phyloP scores from a whole-genome alignment of 2,888 invertebrate genomes.

The Lepas anatifera region DNA sequence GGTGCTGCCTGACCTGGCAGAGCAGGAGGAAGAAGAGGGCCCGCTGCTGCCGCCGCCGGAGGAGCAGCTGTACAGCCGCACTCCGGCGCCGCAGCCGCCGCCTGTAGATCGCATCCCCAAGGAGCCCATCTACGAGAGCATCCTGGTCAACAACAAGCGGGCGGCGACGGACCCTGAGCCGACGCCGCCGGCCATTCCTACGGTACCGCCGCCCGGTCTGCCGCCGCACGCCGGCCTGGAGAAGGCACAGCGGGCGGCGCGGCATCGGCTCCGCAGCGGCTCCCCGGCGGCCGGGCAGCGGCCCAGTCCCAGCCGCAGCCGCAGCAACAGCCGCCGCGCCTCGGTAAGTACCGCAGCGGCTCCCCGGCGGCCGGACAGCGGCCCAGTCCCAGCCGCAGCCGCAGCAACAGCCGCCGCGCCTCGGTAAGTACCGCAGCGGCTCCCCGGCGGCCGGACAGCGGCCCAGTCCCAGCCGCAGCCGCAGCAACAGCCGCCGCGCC shows the following conservation, averaged over 20 bases:
- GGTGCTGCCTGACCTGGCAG: background rate
- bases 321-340: background rate
- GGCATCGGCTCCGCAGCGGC: background rate
- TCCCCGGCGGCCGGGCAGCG: background rate
- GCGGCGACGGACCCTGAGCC: conserved; percentile 6
- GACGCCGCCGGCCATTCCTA: conserved; percentile 14
- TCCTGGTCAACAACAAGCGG: conserved; percentile 31
- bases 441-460: background rate
- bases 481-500: background rate
- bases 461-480: background rate
- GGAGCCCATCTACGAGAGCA: conserved; percentile 70
- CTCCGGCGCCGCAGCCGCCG: background rate
- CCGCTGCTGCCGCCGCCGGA: conserved; percentile 29
- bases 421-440: conserved; percentile 5
- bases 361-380: background rate
- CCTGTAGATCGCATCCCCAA: background rate
- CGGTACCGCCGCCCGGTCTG: conserved; percentile 7
- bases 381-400: background rate
- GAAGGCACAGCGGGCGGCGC: background rate
- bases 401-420: background rate
- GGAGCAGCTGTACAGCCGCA: conserved; percentile 20
- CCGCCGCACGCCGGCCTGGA: conserved; percentile 9
- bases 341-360: conserved; percentile 5
- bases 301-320: background rate
- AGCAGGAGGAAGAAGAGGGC: conserved; percentile 13